phyloP scores from a whole-genome alignment of 2,888 invertebrate species.

The Metacarcinus magister region DNA sequence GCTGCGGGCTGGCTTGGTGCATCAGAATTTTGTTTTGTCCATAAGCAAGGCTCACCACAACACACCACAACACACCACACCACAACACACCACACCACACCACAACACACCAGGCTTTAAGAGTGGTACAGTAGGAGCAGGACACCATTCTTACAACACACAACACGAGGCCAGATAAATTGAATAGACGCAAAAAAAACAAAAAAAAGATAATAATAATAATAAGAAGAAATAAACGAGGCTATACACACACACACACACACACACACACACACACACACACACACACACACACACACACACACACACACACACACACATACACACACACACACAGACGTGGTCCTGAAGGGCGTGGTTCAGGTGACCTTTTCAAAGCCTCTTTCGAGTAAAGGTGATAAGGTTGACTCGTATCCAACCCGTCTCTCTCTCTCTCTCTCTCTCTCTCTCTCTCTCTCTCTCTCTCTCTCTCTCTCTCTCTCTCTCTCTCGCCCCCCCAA shows the following conservation, averaged over 20 bases:
- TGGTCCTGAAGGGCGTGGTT: not conserved
- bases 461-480: slow-evolving; percentile 34
- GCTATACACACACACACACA: too few relatives aligned
- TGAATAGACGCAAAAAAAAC: too few relatives aligned
- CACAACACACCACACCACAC: too few relatives aligned
- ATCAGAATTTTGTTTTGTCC: not conserved
- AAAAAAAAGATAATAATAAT: too few relatives aligned
- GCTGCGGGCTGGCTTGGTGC: not conserved
- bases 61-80: too few relatives aligned
- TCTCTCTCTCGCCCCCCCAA: not conserved
- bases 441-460: slow-evolving; percentile 26
- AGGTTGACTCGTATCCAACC: not conserved
- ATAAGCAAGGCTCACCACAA: too few relatives aligned
- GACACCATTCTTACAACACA: too few relatives aligned
- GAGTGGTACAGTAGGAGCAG: too few relatives aligned
- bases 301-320: not conserved
- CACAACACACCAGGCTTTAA: too few relatives aligned
- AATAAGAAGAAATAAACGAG: too few relatives aligned
- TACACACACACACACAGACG: not conserved
- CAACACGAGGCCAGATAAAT: too few relatives aligned
- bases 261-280: not conserved
- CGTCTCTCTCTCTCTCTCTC: not conserved
- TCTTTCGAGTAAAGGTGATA: not conserved
- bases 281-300: too few relatives aligned
- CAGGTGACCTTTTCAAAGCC: not conserved